Evolutionary conservation across 1,140 invertebrate species (phyloP).

Genomic region (Panonychus citri): DNA sequence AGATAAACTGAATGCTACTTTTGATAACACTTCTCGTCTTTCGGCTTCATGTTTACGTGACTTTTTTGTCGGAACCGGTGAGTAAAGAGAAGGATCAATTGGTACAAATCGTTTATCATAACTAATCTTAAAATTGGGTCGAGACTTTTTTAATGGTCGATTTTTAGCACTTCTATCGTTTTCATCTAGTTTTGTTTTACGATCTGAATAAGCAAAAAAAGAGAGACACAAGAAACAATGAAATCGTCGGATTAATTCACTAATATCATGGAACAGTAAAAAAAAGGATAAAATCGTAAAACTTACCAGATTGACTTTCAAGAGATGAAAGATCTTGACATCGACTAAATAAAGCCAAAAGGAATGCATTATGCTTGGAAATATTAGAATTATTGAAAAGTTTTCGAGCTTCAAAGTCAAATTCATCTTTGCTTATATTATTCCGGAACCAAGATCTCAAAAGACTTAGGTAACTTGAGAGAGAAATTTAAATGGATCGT

Average conservation of each 20-base stretch:
- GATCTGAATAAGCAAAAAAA: neutral
- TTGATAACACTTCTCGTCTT: neutral
- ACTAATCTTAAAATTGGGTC: neutral
- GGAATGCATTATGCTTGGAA: conserved; percentile 1
- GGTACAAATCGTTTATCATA: neutral
- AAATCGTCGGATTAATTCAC: neutral
- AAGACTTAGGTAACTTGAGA: neutral
- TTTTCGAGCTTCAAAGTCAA: conserved; percentile 4
- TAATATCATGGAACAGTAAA: neutral
- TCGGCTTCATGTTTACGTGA: neutral
- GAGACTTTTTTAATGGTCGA: too few species aligned
- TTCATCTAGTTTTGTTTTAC: neutral
- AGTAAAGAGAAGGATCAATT: neutral
- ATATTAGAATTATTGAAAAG: neutral
- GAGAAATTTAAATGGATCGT: too few species aligned
- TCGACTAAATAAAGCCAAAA: neutral
- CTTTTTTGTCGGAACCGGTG: neutral
- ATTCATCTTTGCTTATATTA: conserved; percentile 2
- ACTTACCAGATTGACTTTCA: neutral
- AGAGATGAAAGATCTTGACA: neutral
- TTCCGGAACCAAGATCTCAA: conserved; percentile 1
- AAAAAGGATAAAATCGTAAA: neutral
- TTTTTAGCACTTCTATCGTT: too few species aligned
- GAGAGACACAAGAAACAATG: neutral
- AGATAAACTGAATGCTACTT: conserved; percentile 15